phyloP scores from a whole-genome alignment of 2,888 invertebrate genomes.

The Cheilosia urbana region DNA sequence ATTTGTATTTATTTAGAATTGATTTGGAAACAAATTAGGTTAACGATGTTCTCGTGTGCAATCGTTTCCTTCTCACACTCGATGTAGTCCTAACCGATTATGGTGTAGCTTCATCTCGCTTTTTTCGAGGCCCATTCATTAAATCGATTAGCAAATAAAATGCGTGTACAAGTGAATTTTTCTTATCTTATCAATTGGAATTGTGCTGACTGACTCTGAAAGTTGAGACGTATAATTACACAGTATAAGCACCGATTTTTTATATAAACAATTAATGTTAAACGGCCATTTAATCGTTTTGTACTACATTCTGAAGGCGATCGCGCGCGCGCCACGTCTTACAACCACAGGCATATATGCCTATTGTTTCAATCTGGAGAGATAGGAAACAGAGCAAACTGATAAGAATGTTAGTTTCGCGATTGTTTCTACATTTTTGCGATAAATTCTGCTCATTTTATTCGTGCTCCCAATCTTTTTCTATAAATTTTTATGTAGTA shows the following conservation, averaged over 20 bases:
- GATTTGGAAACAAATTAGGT: slow-evolving; percentile 27
- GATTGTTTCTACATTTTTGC: background rate
- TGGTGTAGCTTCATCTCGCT: background rate
- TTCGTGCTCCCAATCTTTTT: background rate
- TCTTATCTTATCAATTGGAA: slow-evolving; percentile 56
- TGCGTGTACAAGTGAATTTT: background rate
- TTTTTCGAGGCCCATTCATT: slow-evolving; percentile 49
- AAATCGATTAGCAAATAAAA: slow-evolving; percentile 53
- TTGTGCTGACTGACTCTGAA: slow-evolving; percentile 10
- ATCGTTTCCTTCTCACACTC: slow-evolving; percentile 9
- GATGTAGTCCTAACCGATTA: slow-evolving; percentile 22
- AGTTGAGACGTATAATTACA: slow-evolving; percentile 27
- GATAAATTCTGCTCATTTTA: background rate
- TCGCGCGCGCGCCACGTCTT: slow-evolving; percentile 14
- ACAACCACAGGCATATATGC: background rate
- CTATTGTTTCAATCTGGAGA: background rate
- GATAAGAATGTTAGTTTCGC: slow-evolving; percentile 2
- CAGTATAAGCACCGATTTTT: background rate
- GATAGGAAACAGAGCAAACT: too few species aligned
- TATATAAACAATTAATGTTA: slow-evolving; percentile 1
- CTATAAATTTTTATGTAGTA: background rate
- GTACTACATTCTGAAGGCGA: slow-evolving; percentile 44
- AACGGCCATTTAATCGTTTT: slow-evolving; percentile 24
- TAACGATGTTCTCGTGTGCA: slow-evolving; percentile 20
- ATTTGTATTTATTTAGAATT: slow-evolving; percentile 12